These are phyloP conservation scores for Stylophora pistillata DNA, from an alignment of 64 coral and sea anemone genomes.

Conservation along the genomic window DNA sequence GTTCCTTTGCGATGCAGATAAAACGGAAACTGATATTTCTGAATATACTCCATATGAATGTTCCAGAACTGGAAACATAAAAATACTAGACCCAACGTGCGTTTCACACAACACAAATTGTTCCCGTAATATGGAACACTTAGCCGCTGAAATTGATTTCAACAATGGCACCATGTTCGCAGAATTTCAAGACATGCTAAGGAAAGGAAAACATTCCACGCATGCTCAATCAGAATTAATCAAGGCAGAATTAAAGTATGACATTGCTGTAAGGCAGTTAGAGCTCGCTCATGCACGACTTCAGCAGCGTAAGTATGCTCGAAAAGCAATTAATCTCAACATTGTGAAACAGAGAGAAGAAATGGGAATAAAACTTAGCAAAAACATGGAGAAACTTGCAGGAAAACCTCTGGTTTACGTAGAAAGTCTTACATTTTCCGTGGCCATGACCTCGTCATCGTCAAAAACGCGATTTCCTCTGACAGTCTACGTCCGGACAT, in stretches of 20 bases:
- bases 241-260: background rate
- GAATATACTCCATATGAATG: background rate
- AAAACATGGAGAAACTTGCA: background rate
- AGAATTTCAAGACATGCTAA: background rate
- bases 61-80: background rate
- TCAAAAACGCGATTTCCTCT: constrained; percentile 16
- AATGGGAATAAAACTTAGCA: background rate
- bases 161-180: background rate
- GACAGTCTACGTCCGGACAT: background rate
- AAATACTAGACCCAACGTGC: constrained; percentile 3
- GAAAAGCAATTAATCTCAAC: constrained; percentile 2
- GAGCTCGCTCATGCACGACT: constrained; percentile 4
- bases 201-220: background rate
- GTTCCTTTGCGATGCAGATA: background rate
- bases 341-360: background rate
- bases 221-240: constrained; percentile 8
- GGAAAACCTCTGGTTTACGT: constrained; percentile 10
- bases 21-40: background rate
- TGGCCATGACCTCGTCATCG: constrained; percentile 4
- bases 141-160: background rate
- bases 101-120: background rate
- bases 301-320: background rate
- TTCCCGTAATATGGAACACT: background rate
- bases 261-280: background rate
- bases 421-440: constrained; percentile 5